Evolutionary conservation across 2,113 vertebrate species (phyloP).

Genomic region (Alectura lathami): DNA sequence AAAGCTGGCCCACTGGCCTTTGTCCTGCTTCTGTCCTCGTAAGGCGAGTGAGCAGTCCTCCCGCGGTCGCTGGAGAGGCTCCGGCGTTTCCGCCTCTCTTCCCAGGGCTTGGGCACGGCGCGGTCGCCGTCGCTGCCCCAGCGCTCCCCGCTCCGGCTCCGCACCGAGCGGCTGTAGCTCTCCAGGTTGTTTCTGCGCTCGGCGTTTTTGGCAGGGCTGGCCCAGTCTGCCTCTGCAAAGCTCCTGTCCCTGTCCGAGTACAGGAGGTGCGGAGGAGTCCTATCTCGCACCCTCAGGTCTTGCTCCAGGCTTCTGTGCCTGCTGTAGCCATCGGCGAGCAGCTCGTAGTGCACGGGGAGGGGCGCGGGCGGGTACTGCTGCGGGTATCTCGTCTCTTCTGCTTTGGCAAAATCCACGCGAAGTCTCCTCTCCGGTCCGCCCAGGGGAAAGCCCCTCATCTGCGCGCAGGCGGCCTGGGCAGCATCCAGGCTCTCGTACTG

Average conservation of each 20-base stretch:
- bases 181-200: slow-evolving; percentile 86
- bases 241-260: slow-evolving; percentile 85
- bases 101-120: slow-evolving; percentile 74
- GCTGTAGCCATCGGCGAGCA: slow-evolving; percentile 85
- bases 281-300: slow-evolving; percentile 87
- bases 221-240: slow-evolving; percentile 86
- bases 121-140: slow-evolving; percentile 85
- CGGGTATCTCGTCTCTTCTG: slow-evolving; percentile 87
- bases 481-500: slow-evolving; percentile 97
- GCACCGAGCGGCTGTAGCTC: slow-evolving; percentile 82
- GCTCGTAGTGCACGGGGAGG: slow-evolving; percentile 86
- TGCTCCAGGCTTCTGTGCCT: slow-evolving; percentile 90
- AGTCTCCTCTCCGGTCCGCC: slow-evolving; percentile 89
- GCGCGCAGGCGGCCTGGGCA: slow-evolving; percentile 92
- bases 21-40: slow-evolving; percentile 82
- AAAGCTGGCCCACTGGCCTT: slow-evolving; percentile 77
- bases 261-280: slow-evolving; percentile 86
- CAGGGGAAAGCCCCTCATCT: slow-evolving; percentile 95
- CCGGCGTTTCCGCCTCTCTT: slow-evolving; percentile 86
- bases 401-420: slow-evolving; percentile 95
- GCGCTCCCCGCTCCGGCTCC: slow-evolving; percentile 90
- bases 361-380: slow-evolving; percentile 85
- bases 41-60: slow-evolving; percentile 76
- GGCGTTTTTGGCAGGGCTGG: slow-evolving; percentile 84
- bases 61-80: slow-evolving; percentile 84